These are phyloP conservation scores for Athalia circularis DNA, from an alignment of 2,888 invertebrate genomes.

Conservation along the genomic window DNA sequence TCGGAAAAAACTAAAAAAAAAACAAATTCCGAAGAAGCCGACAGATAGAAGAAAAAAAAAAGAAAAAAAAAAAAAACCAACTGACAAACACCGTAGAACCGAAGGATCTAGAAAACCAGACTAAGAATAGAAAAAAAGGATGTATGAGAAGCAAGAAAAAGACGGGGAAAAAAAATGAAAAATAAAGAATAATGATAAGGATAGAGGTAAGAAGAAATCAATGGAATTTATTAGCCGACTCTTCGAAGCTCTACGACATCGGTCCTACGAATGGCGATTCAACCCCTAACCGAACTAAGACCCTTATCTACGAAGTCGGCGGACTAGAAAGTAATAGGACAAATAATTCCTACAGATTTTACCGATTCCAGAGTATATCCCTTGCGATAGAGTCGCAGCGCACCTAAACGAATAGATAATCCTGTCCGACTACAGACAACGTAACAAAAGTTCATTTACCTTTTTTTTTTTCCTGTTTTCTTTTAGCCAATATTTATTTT, in stretches of 20 bases:
- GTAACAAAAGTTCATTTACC: background rate
- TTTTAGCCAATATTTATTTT: background rate
- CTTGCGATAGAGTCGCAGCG: background rate
- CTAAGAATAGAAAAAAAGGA: background rate
- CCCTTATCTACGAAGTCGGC: slow-evolving; percentile 39
- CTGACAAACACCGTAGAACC: no score
- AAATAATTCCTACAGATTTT: slow-evolving; percentile 43
- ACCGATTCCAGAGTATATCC: background rate
- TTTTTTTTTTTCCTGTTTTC: slow-evolving; percentile 4
- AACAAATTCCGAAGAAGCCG: no score
- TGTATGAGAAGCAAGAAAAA: background rate
- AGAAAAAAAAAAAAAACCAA: no score
- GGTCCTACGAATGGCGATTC: slow-evolving; percentile 29
- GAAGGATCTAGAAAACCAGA: background rate
- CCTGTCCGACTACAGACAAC: background rate
- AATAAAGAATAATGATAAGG: slow-evolving; percentile 29
- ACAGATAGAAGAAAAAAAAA: no score
- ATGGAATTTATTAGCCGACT: slow-evolving; percentile 40
- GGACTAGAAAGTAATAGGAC: slow-evolving; percentile 40
- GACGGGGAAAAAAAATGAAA: background rate
- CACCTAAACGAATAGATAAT: background rate
- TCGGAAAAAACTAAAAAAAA: no score
- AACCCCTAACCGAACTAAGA: slow-evolving; percentile 37
- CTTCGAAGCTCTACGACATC: slow-evolving; percentile 39
- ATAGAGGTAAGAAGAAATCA: slow-evolving; percentile 33